Conservation (phyloP, 2,113 vertebrate genomes). For the Campylorhamphus procurvoides region DNA sequence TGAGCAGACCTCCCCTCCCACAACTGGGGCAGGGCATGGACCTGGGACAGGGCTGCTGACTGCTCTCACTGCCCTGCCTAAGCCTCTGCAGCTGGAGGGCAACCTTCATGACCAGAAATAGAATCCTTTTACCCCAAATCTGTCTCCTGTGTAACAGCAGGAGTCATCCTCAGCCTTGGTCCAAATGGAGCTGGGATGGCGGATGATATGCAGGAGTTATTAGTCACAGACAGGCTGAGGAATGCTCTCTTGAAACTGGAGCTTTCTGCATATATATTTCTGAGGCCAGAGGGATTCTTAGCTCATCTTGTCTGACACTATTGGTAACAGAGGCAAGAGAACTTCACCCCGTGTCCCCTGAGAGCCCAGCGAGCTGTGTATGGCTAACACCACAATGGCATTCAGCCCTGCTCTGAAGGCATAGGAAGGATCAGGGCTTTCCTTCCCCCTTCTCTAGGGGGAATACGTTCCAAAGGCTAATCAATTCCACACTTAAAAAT, state of each 20-base stretch:
- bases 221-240: conserved; percentile 2
- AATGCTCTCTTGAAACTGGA: background rate
- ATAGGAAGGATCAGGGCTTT: background rate
- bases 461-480: conserved; percentile 33
- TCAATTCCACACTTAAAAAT: conserved; percentile 51
- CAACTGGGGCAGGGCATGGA: accelerated
- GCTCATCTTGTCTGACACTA: background rate
- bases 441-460: background rate
- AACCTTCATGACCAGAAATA: background rate
- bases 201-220: background rate
- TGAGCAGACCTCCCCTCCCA: background rate
- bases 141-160: background rate
- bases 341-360: background rate
- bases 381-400: background rate
- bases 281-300: background rate
- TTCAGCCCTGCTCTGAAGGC: background rate
- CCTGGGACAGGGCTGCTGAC: background rate
- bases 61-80: background rate
- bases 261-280: background rate
- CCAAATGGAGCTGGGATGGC: background rate
- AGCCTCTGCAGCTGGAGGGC: background rate
- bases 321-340: background rate
- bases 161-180: background rate
- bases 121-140: background rate
- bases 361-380: background rate